A percentile compares a stretch with the other conserved stretches of the same genome.
Conservation (phyloP, 1,140 invertebrate genomes). For the Ditylenchus dipsaci region DNA sequence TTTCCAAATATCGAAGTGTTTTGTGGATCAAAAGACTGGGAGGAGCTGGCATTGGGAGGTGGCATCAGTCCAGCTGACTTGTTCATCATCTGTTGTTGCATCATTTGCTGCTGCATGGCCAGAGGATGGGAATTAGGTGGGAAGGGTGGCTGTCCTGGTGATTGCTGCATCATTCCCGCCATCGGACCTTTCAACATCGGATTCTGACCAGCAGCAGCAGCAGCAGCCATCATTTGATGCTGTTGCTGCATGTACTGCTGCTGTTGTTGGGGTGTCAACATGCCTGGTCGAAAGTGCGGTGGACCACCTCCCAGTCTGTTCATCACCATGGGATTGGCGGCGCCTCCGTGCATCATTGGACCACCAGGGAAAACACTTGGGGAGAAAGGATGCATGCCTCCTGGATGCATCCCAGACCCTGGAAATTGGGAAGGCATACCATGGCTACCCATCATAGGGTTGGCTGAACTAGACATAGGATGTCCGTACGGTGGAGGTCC, state of each 20-base stretch:
- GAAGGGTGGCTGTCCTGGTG: not conserved
- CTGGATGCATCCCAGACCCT: too few species aligned
- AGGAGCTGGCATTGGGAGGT: too few species aligned
- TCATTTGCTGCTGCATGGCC: conserved; percentile 4
- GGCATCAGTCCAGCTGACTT: not conserved
- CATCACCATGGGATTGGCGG: too few species aligned
- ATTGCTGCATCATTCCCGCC: not conserved
- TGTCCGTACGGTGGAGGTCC: not conserved
- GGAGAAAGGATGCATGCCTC: too few species aligned
- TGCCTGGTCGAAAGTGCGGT: not conserved
- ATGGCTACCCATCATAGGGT: too few species aligned
- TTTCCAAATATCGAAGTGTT: not conserved
- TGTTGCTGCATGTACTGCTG: not conserved
- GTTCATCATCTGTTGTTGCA: conserved; percentile 8
- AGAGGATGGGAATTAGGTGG: not conserved
- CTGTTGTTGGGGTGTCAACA: not conserved
- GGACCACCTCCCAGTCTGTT: not conserved
- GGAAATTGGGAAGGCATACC: too few species aligned
- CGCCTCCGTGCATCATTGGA: too few species aligned
- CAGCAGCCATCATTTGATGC: too few species aligned
- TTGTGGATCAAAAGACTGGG: not conserved
- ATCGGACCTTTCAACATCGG: too few species aligned
- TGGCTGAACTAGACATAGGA: too few species aligned
- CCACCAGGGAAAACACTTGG: too few species aligned
- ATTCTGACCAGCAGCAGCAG: too few species aligned